These are phyloP conservation scores for Ellobius talpinus DNA, from an alignment of 2,113 vertebrate genomes.

Conservation along the genomic window DNA sequence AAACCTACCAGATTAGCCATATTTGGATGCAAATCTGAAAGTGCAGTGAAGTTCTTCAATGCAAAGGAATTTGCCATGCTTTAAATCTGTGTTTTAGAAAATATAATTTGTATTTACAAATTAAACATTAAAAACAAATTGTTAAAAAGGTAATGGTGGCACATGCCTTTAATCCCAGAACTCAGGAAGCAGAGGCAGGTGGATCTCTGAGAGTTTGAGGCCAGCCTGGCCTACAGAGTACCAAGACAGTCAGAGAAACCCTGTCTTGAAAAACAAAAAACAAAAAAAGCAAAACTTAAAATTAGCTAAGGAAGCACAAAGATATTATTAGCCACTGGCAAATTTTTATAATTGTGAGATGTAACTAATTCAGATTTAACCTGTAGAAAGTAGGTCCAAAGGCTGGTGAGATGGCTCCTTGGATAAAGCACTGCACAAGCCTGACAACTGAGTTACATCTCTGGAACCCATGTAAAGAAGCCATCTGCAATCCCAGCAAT, in stretches of 20 bases:
- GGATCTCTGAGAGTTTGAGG: background rate
- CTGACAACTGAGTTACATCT: background rate
- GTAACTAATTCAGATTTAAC: background rate
- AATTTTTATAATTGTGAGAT: conserved; percentile 32
- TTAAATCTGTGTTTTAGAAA: conserved; percentile 83
- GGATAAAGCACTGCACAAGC: background rate
- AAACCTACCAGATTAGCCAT: conserved; percentile 92
- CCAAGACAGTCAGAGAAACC: background rate
- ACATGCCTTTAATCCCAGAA: background rate
- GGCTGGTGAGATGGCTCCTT: background rate
- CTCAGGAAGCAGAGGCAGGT: background rate
- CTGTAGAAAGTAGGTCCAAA: conserved; percentile 4
- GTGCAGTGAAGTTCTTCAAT: conserved; percentile 86
- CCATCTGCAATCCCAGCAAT: background rate
- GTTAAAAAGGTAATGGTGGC: background rate
- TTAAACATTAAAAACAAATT: conserved; percentile 76
- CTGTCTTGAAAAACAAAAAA: background rate
- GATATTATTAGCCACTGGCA: conserved; percentile 62
- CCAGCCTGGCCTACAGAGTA: background rate
- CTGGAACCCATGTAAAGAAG: background rate
- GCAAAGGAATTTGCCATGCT: conserved; percentile 87
- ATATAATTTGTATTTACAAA: conserved; percentile 72
- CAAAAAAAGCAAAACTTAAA: conserved; percentile 39
- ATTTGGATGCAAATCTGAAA: conserved; percentile 94
- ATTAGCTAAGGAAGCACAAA: conserved; percentile 63